Percentiles rank a stretch among this genome's conserved stretches.
phyloP scores from a whole-genome alignment of 2,797 vertebrate species.

The Clarias pachynema region DNA sequence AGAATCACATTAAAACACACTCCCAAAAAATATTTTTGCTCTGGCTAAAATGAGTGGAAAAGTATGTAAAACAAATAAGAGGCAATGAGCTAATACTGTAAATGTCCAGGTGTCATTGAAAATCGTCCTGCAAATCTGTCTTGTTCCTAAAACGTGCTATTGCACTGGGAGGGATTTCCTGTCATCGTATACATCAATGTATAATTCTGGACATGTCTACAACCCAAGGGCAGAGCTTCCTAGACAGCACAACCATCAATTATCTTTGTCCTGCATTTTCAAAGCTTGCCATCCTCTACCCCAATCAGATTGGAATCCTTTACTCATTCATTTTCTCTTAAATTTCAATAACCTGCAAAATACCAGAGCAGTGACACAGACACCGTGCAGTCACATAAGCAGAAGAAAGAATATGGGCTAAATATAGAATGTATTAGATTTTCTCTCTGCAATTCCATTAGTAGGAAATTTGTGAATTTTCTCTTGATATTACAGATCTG shows the following conservation, averaged over 20 bases:
- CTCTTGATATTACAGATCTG: slow-evolving; percentile 22
- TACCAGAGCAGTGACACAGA: slow-evolving; percentile 22
- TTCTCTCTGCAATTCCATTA: slow-evolving; percentile 32
- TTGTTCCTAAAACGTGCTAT: slow-evolving; percentile 4
- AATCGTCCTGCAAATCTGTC: not conserved
- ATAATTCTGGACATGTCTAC: slow-evolving; percentile 18
- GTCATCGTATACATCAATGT: slow-evolving; percentile 10
- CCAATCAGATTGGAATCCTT: slow-evolving; percentile 40
- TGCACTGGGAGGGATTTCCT: not conserved
- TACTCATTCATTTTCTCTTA: slow-evolving; percentile 39
- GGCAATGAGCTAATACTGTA: not conserved
- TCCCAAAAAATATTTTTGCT: not conserved
- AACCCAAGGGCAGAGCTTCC: not conserved
- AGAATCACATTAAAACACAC: slow-evolving; percentile 2
- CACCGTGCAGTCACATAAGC: slow-evolving; percentile 15
- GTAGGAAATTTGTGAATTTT: slow-evolving; percentile 40
- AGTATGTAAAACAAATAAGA: not conserved
- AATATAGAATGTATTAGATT: slow-evolving; percentile 26
- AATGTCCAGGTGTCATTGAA: not conserved
- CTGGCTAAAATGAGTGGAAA: not conserved
- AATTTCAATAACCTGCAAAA: slow-evolving; percentile 37
- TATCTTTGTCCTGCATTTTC: slow-evolving; percentile 31
- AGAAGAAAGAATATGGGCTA: slow-evolving; percentile 18
- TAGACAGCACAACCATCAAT: slow-evolving; percentile 25
- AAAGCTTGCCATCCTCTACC: slow-evolving; percentile 24